Evolutionary conservation across 2,113 vertebrate genomes (phyloP).

Genomic region (Xyrauchen texanus): DNA sequence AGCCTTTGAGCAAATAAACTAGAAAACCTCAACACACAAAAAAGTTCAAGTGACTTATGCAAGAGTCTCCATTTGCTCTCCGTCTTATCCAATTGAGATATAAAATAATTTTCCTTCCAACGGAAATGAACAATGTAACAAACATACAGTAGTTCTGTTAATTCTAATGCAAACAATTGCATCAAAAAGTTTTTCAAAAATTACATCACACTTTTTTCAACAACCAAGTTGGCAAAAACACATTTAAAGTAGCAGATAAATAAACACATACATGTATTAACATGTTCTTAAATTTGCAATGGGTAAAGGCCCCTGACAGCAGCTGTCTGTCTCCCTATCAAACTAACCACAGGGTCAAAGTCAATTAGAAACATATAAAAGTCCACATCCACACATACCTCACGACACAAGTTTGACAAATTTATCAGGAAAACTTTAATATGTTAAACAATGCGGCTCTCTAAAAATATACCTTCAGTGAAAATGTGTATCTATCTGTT

Average conservation of each 20-base stretch:
- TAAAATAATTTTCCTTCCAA: too few relatives aligned
- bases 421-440: conserved; percentile 27
- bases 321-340: conserved; percentile 9
- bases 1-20: too few relatives aligned
- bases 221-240: not conserved
- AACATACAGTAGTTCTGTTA: too few relatives aligned
- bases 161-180: too few relatives aligned
- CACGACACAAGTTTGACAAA: not conserved
- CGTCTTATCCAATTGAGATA: too few relatives aligned
- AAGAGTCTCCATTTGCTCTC: too few relatives aligned
- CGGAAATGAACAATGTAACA: too few relatives aligned
- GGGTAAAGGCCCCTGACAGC: not conserved
- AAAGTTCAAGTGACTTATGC: too few relatives aligned
- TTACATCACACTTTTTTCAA: not conserved
- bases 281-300: conserved; percentile 34
- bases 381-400: conserved; percentile 47
- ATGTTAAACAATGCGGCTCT: too few relatives aligned
- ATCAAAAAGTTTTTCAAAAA: not conserved
- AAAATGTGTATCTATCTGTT: too few relatives aligned
- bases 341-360: conserved; percentile 41
- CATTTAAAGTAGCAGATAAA: not conserved
- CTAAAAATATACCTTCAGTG: too few relatives aligned
- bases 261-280: conserved; percentile 21
- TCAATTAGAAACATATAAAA: conserved; percentile 46
- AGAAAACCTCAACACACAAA: too few relatives aligned